Percentiles rank a stretch among this genome's conserved stretches.
These are phyloP conservation scores for Rhimphoctona megacephalus DNA, from an alignment of 2,888 invertebrate species.

Conservation along the genomic window DNA sequence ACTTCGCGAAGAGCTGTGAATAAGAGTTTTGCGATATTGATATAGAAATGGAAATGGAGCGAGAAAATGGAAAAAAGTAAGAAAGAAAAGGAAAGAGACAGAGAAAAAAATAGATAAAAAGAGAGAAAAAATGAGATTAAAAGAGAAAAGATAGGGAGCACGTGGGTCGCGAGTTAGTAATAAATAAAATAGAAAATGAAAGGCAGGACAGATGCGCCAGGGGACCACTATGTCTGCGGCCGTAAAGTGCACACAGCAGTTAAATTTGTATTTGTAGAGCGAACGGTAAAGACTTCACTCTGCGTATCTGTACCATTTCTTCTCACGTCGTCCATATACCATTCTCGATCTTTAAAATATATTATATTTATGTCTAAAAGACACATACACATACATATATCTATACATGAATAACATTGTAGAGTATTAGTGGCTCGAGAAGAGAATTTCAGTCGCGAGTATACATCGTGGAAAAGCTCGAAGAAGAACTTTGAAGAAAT, in stretches of 20 bases:
- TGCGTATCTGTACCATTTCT: slow-evolving; percentile 65
- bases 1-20: not conserved
- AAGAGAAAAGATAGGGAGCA: slow-evolving; percentile 35
- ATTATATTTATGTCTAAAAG: slow-evolving; percentile 49
- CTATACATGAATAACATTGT: not conserved
- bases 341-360: slow-evolving; percentile 65
- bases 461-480: slow-evolving; percentile 9
- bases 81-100: not conserved
- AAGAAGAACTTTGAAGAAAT: slow-evolving; percentile 51
- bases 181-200: slow-evolving; percentile 70
- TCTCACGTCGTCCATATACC: slow-evolving; percentile 47
- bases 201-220: slow-evolving; percentile 71
- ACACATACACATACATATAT: slow-evolving; percentile 16
- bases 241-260: slow-evolving; percentile 79
- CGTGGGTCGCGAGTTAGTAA: slow-evolving; percentile 55
- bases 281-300: slow-evolving; percentile 59
- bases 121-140: slow-evolving; percentile 3
- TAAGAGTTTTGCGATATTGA: not conserved
- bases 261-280: slow-evolving; percentile 82
- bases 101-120: not conserved
- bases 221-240: slow-evolving; percentile 76
- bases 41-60: not conserved
- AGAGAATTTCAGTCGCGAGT: not conserved
- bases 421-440: slow-evolving; percentile 41
- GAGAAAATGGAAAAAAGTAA: not conserved